Base-by-base conservation (phyloP, 2,888 invertebrate genomes). In the Sceliomorpha sp. region DNA sequence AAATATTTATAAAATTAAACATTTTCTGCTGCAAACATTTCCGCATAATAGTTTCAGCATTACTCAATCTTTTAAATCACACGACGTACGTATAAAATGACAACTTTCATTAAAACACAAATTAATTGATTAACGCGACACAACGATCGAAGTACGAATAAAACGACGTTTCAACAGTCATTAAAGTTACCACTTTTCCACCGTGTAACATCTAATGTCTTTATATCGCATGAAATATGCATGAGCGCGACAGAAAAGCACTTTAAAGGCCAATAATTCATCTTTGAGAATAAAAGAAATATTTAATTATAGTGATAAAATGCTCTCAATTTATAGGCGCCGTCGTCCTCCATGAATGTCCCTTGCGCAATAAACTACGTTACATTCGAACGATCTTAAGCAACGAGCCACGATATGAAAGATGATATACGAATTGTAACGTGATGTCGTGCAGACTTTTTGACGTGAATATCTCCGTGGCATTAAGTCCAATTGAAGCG, bases 151-250 rank as follows among this genome's bases (percentile, higher is more conserved):
- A 24, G 24, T 24, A 7, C 7, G 55, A 63, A 63, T 47, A 10
- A 63, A 63, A 63, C 63, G 47, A n/a, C 34, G 63, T 63, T 63
- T 42, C 62, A 42, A 62, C 53, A 53, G 45, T 62, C 36, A 48
- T 63, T 53, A 53, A 53, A 62, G 53, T 62, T 62, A 53, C 27
- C 39, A 8, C 32, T 62, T 62, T 53, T 63, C 34, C n/a, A 39
- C 51, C 40, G 20, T 31, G 34, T 55, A 32, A 40, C 9, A 55
- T 55, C 40, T 55, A 63, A 47, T 63, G 55, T 63, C 17, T 44
- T 36, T 47, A 55, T 40, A 44, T 40, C 47, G 39, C 47, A 63
- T 63, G 17, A 37, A 63, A 55, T 55, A 63, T 63, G 39, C 40
- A 55, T 40, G 29, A 63, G 31, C 32, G 37, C 44, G 13, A 14